These are phyloP conservation scores for Uropetala carovei DNA, from an alignment of 2,888 invertebrate genomes.

Conservation along the genomic window DNA sequence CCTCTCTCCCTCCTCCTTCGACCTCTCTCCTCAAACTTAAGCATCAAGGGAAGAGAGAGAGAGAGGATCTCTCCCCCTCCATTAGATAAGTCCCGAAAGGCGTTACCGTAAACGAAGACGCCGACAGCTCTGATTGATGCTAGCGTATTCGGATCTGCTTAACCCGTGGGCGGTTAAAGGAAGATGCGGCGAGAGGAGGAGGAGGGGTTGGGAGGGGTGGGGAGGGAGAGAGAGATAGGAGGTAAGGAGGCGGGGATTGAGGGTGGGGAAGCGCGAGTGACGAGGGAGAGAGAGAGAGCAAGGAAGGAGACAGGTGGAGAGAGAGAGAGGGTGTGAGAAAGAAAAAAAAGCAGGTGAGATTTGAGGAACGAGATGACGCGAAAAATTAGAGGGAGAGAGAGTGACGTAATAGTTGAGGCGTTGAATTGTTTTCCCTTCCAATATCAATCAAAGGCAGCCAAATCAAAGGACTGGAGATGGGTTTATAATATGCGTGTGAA, in stretches of 20 bases:
- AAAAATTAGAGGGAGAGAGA: background rate
- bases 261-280: background rate
- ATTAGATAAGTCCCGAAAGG: constrained; percentile 35
- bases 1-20: background rate
- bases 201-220: background rate
- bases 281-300: background rate
- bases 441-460: background rate
- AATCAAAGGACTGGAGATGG: background rate
- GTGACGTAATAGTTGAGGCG: background rate
- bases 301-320: background rate
- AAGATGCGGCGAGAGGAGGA: background rate
- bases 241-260: background rate
- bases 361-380: background rate
- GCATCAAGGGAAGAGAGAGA: background rate
- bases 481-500: background rate
- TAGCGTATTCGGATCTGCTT: constrained; percentile 25
- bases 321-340: too few relatives aligned
- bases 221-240: background rate
- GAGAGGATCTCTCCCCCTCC: background rate
- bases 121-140: constrained; percentile 29
- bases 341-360: background rate
- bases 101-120: constrained; percentile 28
- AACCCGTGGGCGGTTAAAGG: constrained; percentile 28
- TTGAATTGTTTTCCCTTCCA: background rate
- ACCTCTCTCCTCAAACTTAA: background rate